phyloP scores from a whole-genome alignment of 2,797 vertebrate genomes.

The Coracias cyanogaster region DNA sequence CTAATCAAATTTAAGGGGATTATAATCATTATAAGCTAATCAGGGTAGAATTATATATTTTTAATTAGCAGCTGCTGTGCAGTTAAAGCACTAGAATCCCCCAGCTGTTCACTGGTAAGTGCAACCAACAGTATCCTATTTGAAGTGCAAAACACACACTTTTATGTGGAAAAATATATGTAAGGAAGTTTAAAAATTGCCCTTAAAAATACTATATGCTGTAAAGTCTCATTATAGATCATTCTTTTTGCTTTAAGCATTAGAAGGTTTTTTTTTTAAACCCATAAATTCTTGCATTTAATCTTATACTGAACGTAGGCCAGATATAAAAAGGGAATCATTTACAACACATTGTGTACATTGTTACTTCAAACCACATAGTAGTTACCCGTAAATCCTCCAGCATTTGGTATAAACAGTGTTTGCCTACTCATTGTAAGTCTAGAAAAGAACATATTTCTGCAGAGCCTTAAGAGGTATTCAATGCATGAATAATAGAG shows the following conservation, averaged over 20 bases:
- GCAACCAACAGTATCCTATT: constrained; percentile 35
- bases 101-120: constrained; percentile 63
- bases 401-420: constrained; percentile 36
- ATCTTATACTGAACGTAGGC: not conserved
- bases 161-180: not conserved
- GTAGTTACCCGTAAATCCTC: constrained; percentile 31
- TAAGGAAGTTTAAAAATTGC: not conserved
- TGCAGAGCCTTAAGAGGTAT: constrained; percentile 4
- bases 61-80: constrained; percentile 75
- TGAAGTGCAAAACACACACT: constrained; percentile 10
- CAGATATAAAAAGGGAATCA: constrained; percentile 30
- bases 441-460: constrained; percentile 38
- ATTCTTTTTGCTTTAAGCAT: not conserved
- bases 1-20: constrained; percentile 60
- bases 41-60: constrained; percentile 59
- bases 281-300: constrained; percentile 6
- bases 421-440: constrained; percentile 42
- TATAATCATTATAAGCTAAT: constrained; percentile 64
- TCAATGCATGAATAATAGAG: constrained; percentile 18
- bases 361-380: constrained; percentile 51
- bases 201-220: not conserved
- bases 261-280: not conserved
- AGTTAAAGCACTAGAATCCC: constrained; percentile 26
- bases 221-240: not conserved
- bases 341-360: not conserved